These are phyloP conservation scores for Leistus spinibarbis DNA, from an alignment of 2,888 invertebrate species.

Conservation along the genomic window DNA sequence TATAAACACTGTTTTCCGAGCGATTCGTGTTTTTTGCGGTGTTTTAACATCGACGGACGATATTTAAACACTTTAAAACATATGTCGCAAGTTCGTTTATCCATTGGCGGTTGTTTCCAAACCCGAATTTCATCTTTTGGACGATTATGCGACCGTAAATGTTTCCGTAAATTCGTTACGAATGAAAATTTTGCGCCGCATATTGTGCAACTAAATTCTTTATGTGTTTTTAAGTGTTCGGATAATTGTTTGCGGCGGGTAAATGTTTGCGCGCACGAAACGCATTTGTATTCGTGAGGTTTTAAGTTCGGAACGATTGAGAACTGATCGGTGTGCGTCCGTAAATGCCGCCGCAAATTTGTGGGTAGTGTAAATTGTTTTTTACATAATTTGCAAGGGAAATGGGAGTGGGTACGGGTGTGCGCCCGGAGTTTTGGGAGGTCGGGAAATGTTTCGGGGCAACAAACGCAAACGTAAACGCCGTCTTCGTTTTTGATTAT, in stretches of 20 bases:
- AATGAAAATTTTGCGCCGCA: constrained; percentile 30
- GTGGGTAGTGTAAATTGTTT: constrained; percentile 27
- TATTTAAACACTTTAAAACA: constrained; percentile 45
- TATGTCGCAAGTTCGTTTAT: constrained; percentile 41
- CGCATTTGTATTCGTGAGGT: constrained; percentile 19
- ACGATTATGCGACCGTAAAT: constrained; percentile 27
- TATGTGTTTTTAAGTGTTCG: constrained; percentile 32
- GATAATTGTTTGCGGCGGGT: constrained; percentile 20
- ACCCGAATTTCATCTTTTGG: constrained; percentile 14
- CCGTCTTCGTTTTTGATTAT: constrained; percentile 23
- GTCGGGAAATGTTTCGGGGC: constrained; percentile 14
- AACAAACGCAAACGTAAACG: constrained; percentile 26
- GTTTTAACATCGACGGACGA: constrained; percentile 44
- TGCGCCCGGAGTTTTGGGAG: constrained; percentile 15
- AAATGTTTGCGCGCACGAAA: constrained; percentile 22
- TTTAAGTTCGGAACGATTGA: neutral
- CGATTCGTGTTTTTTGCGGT: constrained; percentile 41
- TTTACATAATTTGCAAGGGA: constrained; percentile 31
- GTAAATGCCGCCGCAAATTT: constrained; percentile 29
- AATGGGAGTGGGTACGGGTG: constrained; percentile 5
- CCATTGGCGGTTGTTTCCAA: constrained; percentile 24
- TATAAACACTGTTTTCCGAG: constrained; percentile 40
- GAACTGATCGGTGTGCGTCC: constrained; percentile 8
- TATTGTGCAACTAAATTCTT: constrained; percentile 23
- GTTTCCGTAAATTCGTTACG: constrained; percentile 33